These are phyloP conservation scores for Mongoloraphidia duomilia DNA, from an alignment of 2,888 invertebrate species.

Conservation along the genomic window DNA sequence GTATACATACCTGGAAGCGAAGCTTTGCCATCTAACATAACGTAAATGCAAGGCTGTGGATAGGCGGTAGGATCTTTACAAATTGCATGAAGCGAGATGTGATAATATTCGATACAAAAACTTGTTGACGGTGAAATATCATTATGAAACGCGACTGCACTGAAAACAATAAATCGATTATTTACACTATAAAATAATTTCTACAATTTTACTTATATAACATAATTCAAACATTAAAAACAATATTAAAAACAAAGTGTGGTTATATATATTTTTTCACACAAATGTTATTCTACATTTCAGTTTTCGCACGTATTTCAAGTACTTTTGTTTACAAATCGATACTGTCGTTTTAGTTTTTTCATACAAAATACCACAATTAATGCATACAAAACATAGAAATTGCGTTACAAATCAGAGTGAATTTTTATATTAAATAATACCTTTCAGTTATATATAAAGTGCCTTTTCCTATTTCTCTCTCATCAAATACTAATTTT, in stretches of 20 bases:
- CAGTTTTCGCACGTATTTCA: too few relatives aligned
- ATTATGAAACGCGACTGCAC: constrained; percentile 4
- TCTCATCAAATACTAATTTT: constrained; percentile 3
- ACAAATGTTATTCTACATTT: too few relatives aligned
- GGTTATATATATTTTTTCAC: too few relatives aligned
- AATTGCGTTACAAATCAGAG: too few relatives aligned
- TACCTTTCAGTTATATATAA: constrained; percentile 4
- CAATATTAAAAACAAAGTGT: too few relatives aligned
- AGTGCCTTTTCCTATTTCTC: constrained; percentile 3
- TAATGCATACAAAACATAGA: too few relatives aligned
- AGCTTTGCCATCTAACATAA: constrained; percentile 4
- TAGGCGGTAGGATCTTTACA: constrained; percentile 1
- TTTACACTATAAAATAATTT: too few relatives aligned
- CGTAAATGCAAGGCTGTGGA: constrained; percentile 5
- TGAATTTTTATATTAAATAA: background rate
- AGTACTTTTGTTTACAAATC: too few relatives aligned
- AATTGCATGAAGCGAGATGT: constrained; percentile 5
- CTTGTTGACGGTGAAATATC: background rate
- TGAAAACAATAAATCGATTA: background rate
- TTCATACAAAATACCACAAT: too few relatives aligned
- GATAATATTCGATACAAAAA: constrained; percentile 3
- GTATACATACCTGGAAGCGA: constrained; percentile 1
- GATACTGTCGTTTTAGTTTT: too few relatives aligned
- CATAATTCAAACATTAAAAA: too few relatives aligned
- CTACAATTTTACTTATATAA: too few relatives aligned